A percentile compares a stretch with the other conserved stretches of the same genome.
Conservation (phyloP, 92 coral and sea anemone genomes). For the Epizoanthus scotinus region DNA sequence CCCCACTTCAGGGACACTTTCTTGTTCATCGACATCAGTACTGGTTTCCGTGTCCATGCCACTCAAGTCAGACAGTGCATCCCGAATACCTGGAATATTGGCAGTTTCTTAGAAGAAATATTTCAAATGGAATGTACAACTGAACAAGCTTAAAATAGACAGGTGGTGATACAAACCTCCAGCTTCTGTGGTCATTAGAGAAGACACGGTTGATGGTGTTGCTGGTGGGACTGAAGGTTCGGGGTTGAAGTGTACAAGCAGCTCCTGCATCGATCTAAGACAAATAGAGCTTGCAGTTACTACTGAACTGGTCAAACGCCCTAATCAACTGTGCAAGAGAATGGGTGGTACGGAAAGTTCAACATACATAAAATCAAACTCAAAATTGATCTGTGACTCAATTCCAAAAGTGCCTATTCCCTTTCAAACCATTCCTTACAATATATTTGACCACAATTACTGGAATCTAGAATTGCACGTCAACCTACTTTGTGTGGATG, state of each 20-base stretch:
- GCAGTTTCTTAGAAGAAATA: neutral
- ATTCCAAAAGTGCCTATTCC: too few relatives aligned
- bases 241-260: slow-evolving; percentile 84
- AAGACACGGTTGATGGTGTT: slow-evolving; percentile 80
- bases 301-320: neutral
- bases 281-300: neutral
- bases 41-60: slow-evolving; percentile 90
- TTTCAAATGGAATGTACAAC: neutral
- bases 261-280: slow-evolving; percentile 86
- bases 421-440: too few relatives aligned
- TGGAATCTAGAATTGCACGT: neutral
- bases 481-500: slow-evolving; percentile 89
- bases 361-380: too few relatives aligned
- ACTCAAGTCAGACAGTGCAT: slow-evolving; percentile 93
- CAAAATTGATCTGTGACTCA: too few relatives aligned
- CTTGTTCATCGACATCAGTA: slow-evolving; percentile 79
- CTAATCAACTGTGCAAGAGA: neutral
- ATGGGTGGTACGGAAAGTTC: too few relatives aligned
- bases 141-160: too few relatives aligned
- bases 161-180: slow-evolving; percentile 21
- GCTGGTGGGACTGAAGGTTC: slow-evolving; percentile 90
- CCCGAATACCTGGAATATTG: slow-evolving; percentile 64
- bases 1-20: slow-evolving; percentile 54
- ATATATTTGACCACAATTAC: neutral
- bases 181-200: slow-evolving; percentile 57